A percentile compares a stretch with the other conserved stretches of the same genome.
phyloP scores from a whole-genome alignment of 2,888 invertebrate species.

The Callinectes sapidus region DNA sequence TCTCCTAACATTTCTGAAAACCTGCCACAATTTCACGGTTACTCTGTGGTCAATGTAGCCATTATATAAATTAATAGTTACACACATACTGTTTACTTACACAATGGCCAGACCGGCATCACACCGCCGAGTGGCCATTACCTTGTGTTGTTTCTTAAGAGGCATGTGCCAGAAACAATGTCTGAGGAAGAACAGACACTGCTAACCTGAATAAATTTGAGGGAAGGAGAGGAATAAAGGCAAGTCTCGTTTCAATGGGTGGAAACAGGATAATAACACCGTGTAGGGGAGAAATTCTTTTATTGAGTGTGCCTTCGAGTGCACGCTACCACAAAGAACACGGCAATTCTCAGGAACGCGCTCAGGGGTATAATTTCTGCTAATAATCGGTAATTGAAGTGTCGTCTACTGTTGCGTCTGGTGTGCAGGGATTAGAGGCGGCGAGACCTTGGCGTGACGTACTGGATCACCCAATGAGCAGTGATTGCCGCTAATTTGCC shows the following conservation, averaged over 20 bases:
- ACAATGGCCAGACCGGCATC: slow-evolving; percentile 63
- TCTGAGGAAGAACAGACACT: slow-evolving; percentile 60
- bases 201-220: slow-evolving; percentile 57
- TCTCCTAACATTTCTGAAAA: slow-evolving; percentile 58
- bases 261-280: slow-evolving; percentile 50
- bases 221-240: background rate
- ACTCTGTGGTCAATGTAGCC: slow-evolving; percentile 71
- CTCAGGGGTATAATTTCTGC: slow-evolving; percentile 50
- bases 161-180: slow-evolving; percentile 60
- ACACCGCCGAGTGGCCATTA: slow-evolving; percentile 58
- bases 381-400: slow-evolving; percentile 60
- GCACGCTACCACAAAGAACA: slow-evolving; percentile 46
- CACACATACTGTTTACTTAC: slow-evolving; percentile 71
- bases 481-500: background rate
- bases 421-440: slow-evolving; percentile 11
- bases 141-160: slow-evolving; percentile 57
- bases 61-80: slow-evolving; percentile 72
- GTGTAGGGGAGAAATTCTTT: slow-evolving; percentile 45
- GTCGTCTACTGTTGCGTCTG: slow-evolving; percentile 57
- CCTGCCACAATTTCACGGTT: slow-evolving; percentile 68
- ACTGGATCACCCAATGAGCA: slow-evolving; percentile 37
- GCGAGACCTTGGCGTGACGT: background rate
- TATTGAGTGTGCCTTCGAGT: slow-evolving; percentile 49
- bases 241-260: slow-evolving; percentile 44
- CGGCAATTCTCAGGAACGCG: slow-evolving; percentile 10